phyloP scores from a whole-genome alignment of 2,797 vertebrate genomes.

The Podarcis lilfordi region DNA sequence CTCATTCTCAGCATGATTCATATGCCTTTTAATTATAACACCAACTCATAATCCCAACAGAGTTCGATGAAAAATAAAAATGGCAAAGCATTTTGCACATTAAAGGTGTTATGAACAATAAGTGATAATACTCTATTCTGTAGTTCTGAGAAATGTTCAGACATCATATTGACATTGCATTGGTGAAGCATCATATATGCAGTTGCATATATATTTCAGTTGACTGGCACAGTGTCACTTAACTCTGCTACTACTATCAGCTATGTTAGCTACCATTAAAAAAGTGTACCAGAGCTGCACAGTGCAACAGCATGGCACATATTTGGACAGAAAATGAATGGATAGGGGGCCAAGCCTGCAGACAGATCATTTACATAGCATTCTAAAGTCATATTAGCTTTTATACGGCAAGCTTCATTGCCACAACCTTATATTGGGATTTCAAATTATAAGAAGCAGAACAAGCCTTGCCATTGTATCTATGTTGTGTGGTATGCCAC shows the following conservation, averaged over 20 bases:
- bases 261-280: background rate
- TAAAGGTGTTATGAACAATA: background rate
- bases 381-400: background rate
- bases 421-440: background rate
- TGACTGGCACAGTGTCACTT: background rate
- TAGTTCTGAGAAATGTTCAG: background rate
- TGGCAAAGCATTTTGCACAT: background rate
- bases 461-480: background rate
- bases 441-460: background rate
- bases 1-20: slow-evolving; percentile 21
- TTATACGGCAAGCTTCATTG: background rate
- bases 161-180: background rate
- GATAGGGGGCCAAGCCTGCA: background rate
- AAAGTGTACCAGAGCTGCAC: background rate
- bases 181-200: background rate
- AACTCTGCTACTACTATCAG: background rate
- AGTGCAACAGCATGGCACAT: background rate
- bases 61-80: background rate
- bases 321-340: background rate
- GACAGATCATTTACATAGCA: background rate
- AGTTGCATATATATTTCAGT: background rate
- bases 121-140: background rate
- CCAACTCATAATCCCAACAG: background rate
- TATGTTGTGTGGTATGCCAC: background rate
- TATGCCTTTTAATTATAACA: background rate